Percentiles rank a stretch among this genome's conserved stretches.
Evolutionary conservation across 2,113 vertebrate species (phyloP).

Genomic region (Chaenocephalus aceratus): DNA sequence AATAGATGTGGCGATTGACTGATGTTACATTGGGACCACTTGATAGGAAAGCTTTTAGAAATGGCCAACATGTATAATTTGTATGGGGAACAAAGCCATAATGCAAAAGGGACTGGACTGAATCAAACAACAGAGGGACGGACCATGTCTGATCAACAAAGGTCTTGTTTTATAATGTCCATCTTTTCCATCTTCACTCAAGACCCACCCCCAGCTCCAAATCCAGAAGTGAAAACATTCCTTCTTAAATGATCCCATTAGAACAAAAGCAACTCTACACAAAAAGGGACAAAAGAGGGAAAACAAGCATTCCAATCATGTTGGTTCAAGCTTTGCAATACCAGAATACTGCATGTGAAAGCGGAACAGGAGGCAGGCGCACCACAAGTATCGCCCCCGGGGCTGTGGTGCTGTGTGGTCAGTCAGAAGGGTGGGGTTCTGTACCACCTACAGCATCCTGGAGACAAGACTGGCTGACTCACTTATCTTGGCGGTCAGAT

Average conservation of each 20-base stretch:
- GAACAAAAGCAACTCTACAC: slow-evolving; percentile 77
- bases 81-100: not conserved
- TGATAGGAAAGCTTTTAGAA: slow-evolving; percentile 12
- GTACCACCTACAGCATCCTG: slow-evolving; percentile 54
- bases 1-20: not conserved
- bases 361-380: slow-evolving; percentile 45
- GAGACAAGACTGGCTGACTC: slow-evolving; percentile 37
- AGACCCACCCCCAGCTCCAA: slow-evolving; percentile 12
- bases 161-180: slow-evolving; percentile 4
- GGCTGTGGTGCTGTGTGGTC: slow-evolving; percentile 62
- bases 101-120: not conserved
- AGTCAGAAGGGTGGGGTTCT: slow-evolving; percentile 30
- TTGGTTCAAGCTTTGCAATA: slow-evolving; percentile 74
- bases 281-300: slow-evolving; percentile 57
- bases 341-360: slow-evolving; percentile 70
- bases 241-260: slow-evolving; percentile 77
- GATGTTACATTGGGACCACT: not conserved
- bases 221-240: slow-evolving; percentile 79
- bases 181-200: slow-evolving; percentile 40
- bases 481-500: not conserved
- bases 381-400: slow-evolving; percentile 29
- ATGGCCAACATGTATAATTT: not conserved
- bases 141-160: slow-evolving; percentile 16
- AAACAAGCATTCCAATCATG: slow-evolving; percentile 76
- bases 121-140: slow-evolving; percentile 13